Base-by-base conservation (phyloP, 2,888 invertebrate species). In the Liopterus haemorrhoidalis region DNA sequence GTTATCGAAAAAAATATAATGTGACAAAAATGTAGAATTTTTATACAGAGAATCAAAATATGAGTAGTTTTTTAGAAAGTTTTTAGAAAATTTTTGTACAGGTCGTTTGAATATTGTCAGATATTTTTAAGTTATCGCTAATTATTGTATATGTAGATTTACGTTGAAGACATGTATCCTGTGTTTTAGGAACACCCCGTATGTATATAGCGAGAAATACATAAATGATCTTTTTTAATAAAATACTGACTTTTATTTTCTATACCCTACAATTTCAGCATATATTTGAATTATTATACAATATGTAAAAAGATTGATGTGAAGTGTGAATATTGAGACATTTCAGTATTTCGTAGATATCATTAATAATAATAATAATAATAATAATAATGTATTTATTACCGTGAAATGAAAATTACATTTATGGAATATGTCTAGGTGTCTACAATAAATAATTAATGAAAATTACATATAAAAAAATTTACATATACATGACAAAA, bases 41-140 rank as follows among this genome's bases (percentile, higher is more conserved):
- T 68, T 68, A 66, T 68, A 68, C 68, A 65, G 58, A 65, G 58
- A 48, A 54, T 52, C 45, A 59, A 67, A 65, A 65, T 65, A 67
- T 67, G 66, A 65, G 68, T 69, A 69, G 68, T 69, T 69, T 68
- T 69, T 58, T 68, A 69, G 67, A 63, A 61, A 65, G 38, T 38
- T 67, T 67, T 66, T 68, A 67, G 66, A 63, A 63, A 51, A 62
- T 63, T 65, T 66, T 67, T 67, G 67, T 67, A 67, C 66, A 67
- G 63, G 51, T 51, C 51, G 46, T 49, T 54, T 52, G 58, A 60
- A 58, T 56, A 57, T 61, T 58, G 46, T 47, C 41, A 52, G 49
- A 46, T 53, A 53, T 48, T 49, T 50, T 49, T 45, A 61, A 61
- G 59, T 54, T 63, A 64, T 61, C 59, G 52, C 53, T 58, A 61